phyloP scores from a whole-genome alignment of 2,888 invertebrate genomes.

The Gasteruption jaculator region DNA sequence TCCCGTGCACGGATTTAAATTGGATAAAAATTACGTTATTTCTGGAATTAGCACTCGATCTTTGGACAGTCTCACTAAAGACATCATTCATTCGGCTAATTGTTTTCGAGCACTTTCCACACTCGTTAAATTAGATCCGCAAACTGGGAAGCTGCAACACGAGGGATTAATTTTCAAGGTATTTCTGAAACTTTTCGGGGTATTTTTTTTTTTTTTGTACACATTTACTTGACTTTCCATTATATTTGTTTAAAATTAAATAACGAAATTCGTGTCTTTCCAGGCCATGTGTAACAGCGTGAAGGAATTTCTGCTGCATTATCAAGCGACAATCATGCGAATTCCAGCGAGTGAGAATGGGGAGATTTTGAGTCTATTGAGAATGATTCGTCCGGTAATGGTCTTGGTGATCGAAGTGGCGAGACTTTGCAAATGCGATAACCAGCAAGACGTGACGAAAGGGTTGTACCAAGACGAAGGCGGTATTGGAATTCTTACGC shows the following conservation, averaged over 20 bases:
- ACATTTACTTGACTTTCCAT: neutral
- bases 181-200: no score
- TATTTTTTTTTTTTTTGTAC: neutral
- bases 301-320: conserved; percentile 42
- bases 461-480: no score
- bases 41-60: conserved; percentile 32
- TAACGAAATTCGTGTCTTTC: conserved; percentile 11
- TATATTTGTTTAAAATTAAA: conserved; percentile 1
- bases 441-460: conserved; percentile 24
- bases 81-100: conserved; percentile 42
- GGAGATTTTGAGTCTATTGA: conserved; percentile 32
- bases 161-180: conserved; percentile 45
- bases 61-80: conserved; percentile 31
- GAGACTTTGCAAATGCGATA: conserved; percentile 37
- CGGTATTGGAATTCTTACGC: conserved; percentile 62
- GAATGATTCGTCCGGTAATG: conserved; percentile 35
- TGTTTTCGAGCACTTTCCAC: conserved; percentile 38
- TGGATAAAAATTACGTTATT: conserved; percentile 33
- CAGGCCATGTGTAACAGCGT: conserved; percentile 44
- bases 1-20: conserved; percentile 33
- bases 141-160: conserved; percentile 32
- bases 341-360: conserved; percentile 27
- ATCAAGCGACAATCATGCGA: conserved; percentile 38
- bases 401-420: conserved; percentile 38
- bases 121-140: conserved; percentile 30